Evolutionary conservation across 2,797 vertebrate species (phyloP), one percentile per base, ranked within the genome.

Genomic region (Cossypha dichroa): DNA sequence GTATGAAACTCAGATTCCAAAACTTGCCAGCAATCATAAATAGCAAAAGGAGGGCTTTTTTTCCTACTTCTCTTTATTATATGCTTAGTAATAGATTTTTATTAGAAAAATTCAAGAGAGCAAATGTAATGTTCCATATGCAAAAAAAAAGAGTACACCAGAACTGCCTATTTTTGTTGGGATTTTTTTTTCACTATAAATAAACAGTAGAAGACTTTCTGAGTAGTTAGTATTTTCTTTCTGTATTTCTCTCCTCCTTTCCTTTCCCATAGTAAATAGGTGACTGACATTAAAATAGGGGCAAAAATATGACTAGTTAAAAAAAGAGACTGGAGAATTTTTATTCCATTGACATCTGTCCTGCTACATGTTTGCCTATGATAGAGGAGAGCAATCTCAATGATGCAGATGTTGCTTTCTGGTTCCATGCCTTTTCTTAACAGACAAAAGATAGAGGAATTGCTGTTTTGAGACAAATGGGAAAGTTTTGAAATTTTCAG

Each of bases 1-100:
- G 33, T 41, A 83, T 0, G 2, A 77, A 90, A 72, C 17, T 79
- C 58, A 73, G 54, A 62, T 29, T 87, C 56, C 73, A 69, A 80
- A 94, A 88, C 33, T 76, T 86, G 59, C 36, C 43, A 90, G 83
- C 11, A 89, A 48, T 92, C 67, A 78, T 55, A 86, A 86, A 88
- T 22, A 80, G 79, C 29, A 92, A 85, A 93, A 91, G 9, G 22
- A 88, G 31, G 15, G 7, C 0, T 4, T 79, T 75, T 81, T 72
- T 36, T 1, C 23, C 48, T 70, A 45, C 7, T 70, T 92, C 23
- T 85, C 56, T 80, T 95, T 46, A 85, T 56, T 75, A 88, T 8
- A 8, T 64, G 52, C 49, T 91, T 77, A 83, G 66, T 23, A 94
- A 34, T 9, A 87, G 11, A 69, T 40, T 84, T 79, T 89, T 96